Conservation (phyloP, 2,888 invertebrate genomes). For the Sycophila texana region DNA sequence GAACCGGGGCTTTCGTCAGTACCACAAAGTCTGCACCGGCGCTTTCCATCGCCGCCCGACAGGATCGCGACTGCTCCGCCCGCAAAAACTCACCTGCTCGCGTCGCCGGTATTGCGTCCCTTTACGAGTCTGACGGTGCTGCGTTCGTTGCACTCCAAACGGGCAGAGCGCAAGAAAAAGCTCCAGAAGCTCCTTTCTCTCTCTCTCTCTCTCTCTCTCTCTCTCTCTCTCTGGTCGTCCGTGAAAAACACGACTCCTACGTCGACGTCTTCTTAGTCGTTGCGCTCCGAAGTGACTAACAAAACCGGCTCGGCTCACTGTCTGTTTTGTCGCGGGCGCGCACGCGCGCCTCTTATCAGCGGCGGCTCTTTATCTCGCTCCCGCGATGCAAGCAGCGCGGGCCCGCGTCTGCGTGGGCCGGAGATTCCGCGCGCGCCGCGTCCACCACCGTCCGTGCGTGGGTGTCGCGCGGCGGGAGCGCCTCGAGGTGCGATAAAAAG, state of each 20-base stretch:
- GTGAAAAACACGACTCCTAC: not conserved
- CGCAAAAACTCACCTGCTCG: too few relatives aligned
- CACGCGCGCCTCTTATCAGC: not conserved
- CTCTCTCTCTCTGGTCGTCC: too few relatives aligned
- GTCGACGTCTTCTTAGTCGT: not conserved
- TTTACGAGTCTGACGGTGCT: too few relatives aligned
- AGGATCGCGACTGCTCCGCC: too few relatives aligned
- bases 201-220: too few relatives aligned
- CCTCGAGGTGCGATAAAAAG: not conserved
- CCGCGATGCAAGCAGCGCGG: not conserved
- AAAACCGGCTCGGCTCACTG: not conserved
- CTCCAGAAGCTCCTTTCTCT: not conserved
- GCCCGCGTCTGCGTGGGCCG: not conserved
- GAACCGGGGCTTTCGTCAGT: too few relatives aligned
- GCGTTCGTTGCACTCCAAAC: too few relatives aligned
- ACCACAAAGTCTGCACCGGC: too few relatives aligned
- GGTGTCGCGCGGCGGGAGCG: not conserved
- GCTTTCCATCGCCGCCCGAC: too few relatives aligned
- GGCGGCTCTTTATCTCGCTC: constrained; percentile 6
- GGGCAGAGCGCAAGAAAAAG: not conserved
- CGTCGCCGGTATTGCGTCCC: too few relatives aligned
- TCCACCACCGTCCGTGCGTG: not conserved
- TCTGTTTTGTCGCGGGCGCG: not conserved
- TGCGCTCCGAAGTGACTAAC: constrained; percentile 3
- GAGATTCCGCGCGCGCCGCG: not conserved